A percentile compares a stretch with the other conserved stretches of the same genome.
These are phyloP conservation scores for Eupeodes latifasciatus DNA, from an alignment of 2,888 invertebrate species.

Conservation along the genomic window DNA sequence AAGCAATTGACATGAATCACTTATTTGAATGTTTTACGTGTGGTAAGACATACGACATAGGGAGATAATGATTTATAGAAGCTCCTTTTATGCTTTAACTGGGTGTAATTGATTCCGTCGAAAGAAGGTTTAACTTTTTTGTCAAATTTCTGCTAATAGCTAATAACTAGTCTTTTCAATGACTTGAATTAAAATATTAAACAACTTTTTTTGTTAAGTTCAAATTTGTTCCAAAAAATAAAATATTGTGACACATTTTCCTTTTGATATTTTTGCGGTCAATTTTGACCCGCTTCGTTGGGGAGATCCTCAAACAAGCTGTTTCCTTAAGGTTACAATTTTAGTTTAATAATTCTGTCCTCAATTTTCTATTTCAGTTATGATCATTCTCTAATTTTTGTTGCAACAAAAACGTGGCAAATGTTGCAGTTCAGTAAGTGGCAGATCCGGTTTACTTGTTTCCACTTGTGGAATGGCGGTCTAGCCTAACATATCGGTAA, in stretches of 20 bases:
- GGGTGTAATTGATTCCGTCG: no score
- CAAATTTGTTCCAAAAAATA: no score
- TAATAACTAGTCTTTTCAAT: no score
- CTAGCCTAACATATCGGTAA: conserved; percentile 93
- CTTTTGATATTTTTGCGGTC: not conserved
- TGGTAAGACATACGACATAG: conserved; percentile 63
- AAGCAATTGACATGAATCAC: conserved; percentile 71
- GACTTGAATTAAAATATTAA: no score
- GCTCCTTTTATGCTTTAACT: not conserved
- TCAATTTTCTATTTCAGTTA: conserved; percentile 77
- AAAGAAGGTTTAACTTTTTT: no score
- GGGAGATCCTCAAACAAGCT: no score
- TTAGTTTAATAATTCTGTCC: no score
- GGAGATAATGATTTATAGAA: conserved; percentile 53
- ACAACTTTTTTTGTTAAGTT: no score
- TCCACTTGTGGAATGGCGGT: conserved; percentile 96
- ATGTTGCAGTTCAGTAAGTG: conserved; percentile 82
- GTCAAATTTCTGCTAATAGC: no score
- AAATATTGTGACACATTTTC: no score
- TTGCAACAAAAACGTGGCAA: conserved; percentile 84
- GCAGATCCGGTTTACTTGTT: conserved; percentile 95
- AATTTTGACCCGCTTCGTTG: not conserved
- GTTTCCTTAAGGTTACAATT: no score
- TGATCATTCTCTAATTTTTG: conserved; percentile 79
- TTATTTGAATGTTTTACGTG: conserved; percentile 75